These are phyloP conservation scores for Parauchenoglanis punctatus DNA, from an alignment of 2,797 vertebrate species.

Conservation along the genomic window DNA sequence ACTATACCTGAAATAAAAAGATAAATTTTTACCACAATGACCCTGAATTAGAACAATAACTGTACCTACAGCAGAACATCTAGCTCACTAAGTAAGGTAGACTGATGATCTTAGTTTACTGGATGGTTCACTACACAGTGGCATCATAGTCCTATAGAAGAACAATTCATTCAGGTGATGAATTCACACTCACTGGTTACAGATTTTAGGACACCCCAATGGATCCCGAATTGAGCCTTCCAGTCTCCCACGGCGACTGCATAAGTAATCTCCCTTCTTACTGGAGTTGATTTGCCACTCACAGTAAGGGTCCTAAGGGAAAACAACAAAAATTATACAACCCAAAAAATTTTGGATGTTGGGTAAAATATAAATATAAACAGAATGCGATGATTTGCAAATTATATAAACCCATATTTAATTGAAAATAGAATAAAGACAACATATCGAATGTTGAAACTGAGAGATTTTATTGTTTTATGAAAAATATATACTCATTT, in stretches of 20 bases:
- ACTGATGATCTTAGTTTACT: background rate
- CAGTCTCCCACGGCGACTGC: conserved; percentile 84
- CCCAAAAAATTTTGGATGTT: too few relatives aligned
- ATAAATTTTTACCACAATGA: background rate
- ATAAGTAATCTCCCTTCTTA: conserved; percentile 89
- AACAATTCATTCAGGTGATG: background rate
- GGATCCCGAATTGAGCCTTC: conserved; percentile 83
- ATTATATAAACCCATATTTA: too few relatives aligned
- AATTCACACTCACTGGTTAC: conserved; percentile 83
- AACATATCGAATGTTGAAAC: too few relatives aligned
- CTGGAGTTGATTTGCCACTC: conserved; percentile 91
- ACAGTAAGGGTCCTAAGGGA: conserved; percentile 83
- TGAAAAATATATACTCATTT: too few relatives aligned
- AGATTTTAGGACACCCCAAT: conserved; percentile 82
- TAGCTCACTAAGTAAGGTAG: background rate
- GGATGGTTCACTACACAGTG: background rate
- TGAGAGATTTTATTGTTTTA: too few relatives aligned
- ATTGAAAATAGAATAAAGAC: too few relatives aligned
- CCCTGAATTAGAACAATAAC: background rate
- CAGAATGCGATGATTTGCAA: too few relatives aligned
- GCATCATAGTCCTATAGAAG: background rate
- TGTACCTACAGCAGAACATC: background rate
- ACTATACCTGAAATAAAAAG: background rate
- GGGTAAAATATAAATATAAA: too few relatives aligned
- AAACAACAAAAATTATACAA: background rate